Percentiles rank a stretch among this genome's conserved stretches.
phyloP scores from a whole-genome alignment of 2,113 vertebrate genomes.

The Plecotus auritus region DNA sequence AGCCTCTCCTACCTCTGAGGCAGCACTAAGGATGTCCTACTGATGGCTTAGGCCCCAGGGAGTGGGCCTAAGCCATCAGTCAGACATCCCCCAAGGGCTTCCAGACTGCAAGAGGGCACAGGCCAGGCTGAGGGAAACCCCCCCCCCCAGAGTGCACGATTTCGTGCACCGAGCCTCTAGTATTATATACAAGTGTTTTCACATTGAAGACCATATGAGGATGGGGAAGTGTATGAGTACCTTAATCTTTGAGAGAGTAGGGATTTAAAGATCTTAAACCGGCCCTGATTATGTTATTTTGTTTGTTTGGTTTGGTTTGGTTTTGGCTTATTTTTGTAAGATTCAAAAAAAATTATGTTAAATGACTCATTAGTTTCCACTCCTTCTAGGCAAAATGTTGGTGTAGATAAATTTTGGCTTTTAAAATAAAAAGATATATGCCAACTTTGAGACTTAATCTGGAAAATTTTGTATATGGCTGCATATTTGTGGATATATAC shows the following conservation, averaged over 20 bases:
- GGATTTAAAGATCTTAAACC: background rate
- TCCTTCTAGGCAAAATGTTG: background rate
- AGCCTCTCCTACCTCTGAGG: no score
- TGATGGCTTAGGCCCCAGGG: no score
- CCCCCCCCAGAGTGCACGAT: no score
- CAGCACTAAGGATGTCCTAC: no score
- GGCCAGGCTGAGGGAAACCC: no score
- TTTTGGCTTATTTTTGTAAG: background rate
- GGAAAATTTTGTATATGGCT: background rate
- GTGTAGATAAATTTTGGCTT: background rate
- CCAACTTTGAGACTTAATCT: background rate
- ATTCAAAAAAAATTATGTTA: background rate
- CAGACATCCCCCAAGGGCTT: no score
- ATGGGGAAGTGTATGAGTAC: background rate
- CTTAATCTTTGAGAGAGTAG: background rate
- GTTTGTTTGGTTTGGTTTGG: background rate
- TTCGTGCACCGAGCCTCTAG: no score
- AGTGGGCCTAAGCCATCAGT: no score
- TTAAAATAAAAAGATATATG: background rate
- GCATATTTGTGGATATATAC: background rate
- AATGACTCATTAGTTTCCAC: background rate
- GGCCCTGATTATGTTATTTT: background rate
- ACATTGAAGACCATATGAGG: background rate
- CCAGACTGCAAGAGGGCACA: no score
- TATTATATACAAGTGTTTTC: background rate